Base-by-base conservation (phyloP, 2,113 vertebrate species). In the Capra hircus region DNA sequence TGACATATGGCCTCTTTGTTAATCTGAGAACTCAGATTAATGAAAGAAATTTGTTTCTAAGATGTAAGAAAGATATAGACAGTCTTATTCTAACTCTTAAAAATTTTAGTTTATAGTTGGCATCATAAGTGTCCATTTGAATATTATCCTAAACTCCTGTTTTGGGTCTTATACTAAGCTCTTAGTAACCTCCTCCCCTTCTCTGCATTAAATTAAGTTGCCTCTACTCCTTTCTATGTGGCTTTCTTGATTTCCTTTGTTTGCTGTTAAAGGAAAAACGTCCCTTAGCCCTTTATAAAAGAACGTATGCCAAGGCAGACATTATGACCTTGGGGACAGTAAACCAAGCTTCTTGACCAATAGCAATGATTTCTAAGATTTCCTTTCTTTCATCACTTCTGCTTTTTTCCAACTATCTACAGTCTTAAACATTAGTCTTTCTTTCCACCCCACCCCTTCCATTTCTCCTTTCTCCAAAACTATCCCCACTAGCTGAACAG, bases 341-440 rank as follows among this genome's bases (percentile, higher is more conserved):
- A 67, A 87, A 59, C 93, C 84, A 94, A 11, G 15, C 48, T 64
- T 97, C 84, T 94, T 97, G 93, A 82, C 88, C 64, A 96, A 62
- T 60, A 50, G 74, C 90, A 88, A 13, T 50, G 43, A 30, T 97
- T 94, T 60, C 81, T 40, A 67, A 82, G 93, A 94, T 86, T 93
- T 93, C 90, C 89, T n/a, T 94, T 91, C 81, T 96, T 90, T 95
- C 64, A 33, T 84, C 94, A 93, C 55, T 94, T 98, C 95, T 94
- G 77, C 82, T 95, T 96, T 91, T 82, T 83, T 86, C 87, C 28
- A 84, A 0, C 67, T 74, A 1, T 92, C 71, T 30, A 23, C 50
- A 77, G 71, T 88, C 67, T 93, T 95, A 36, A 80, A 15, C 84
- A 91, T 86, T 67, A 93, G 30, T 74, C 83, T 92, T 97, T 95